phyloP scores from a whole-genome alignment of 2,888 invertebrate species.

The Chelonus formosanus region DNA sequence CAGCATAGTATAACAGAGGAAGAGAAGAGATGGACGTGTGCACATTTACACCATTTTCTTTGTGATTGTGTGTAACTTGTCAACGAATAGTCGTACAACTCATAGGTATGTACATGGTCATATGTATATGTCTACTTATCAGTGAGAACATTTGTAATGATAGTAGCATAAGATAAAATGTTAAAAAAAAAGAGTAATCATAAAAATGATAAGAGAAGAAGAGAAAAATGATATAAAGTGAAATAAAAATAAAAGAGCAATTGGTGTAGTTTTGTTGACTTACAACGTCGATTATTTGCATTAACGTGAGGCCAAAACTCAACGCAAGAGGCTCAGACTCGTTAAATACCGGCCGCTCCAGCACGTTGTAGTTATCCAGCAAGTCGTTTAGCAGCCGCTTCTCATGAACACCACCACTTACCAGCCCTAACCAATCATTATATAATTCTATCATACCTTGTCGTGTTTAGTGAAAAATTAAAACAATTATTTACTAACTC shows the following conservation, averaged over 20 bases:
- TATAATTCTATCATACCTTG: conserved; percentile 50
- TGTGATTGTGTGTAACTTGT: background rate
- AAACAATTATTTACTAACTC: background rate
- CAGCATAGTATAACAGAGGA: no score
- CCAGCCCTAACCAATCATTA: conserved; percentile 65
- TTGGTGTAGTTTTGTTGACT: conserved; percentile 62
- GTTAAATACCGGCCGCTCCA: conserved; percentile 94
- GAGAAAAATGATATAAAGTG: conserved; percentile 4
- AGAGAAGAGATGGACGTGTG: conserved; percentile 16
- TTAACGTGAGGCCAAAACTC: conserved; percentile 95
- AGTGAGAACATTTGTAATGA: background rate
- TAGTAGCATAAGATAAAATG: conserved; percentile 32
- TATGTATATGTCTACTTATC: conserved; percentile 13
- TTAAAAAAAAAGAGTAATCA: conserved; percentile 23
- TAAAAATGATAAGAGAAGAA: background rate
- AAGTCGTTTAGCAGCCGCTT: conserved; percentile 91
- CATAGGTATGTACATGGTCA: background rate
- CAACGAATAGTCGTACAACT: background rate
- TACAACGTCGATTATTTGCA: conserved; percentile 98
- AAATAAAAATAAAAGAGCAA: conserved; percentile 8
- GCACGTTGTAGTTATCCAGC: conserved; percentile 91
- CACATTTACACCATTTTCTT: conserved; percentile 19
- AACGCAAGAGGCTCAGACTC: conserved; percentile 95
- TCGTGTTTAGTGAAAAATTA: conserved; percentile 3
- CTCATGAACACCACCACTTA: conserved; percentile 89